Evolutionary conservation across 1,140 invertebrate genomes (phyloP).

Genomic region (Diachasma alloeum): DNA sequence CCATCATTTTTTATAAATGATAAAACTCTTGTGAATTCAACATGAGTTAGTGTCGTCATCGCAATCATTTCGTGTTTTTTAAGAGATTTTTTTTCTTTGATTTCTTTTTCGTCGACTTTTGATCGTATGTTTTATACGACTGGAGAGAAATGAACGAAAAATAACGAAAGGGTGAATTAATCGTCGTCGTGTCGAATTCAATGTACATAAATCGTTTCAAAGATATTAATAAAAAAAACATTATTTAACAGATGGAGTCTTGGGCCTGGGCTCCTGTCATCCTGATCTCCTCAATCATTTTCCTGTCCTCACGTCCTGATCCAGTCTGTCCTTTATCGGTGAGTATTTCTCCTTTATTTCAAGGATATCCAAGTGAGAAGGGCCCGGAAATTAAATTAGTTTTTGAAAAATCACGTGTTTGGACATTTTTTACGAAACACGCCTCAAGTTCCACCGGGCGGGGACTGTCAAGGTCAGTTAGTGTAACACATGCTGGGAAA

Average conservation of each 20-base stretch:
- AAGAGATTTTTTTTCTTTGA: neutral
- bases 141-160: neutral
- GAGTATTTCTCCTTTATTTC: neutral
- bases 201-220: slow-evolving; percentile 9
- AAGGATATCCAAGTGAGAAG: neutral
- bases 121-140: neutral
- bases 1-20: neutral
- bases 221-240: neutral
- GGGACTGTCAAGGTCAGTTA: no score
- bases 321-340: neutral
- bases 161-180: slow-evolving; percentile 1
- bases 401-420: no score
- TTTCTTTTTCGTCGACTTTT: neutral
- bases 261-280: neutral
- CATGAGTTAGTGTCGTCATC: neutral
- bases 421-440: no score
- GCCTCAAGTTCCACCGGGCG: no score
- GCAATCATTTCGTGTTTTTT: neutral
- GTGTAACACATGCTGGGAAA: no score
- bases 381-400: neutral
- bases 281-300: neutral
- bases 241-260: slow-evolving; percentile 8
- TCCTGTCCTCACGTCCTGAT: neutral
- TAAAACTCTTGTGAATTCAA: slow-evolving; percentile 5
- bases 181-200: neutral